Evolutionary conservation across 2,113 vertebrate species (phyloP).

Genomic region (Motacilla alba): DNA sequence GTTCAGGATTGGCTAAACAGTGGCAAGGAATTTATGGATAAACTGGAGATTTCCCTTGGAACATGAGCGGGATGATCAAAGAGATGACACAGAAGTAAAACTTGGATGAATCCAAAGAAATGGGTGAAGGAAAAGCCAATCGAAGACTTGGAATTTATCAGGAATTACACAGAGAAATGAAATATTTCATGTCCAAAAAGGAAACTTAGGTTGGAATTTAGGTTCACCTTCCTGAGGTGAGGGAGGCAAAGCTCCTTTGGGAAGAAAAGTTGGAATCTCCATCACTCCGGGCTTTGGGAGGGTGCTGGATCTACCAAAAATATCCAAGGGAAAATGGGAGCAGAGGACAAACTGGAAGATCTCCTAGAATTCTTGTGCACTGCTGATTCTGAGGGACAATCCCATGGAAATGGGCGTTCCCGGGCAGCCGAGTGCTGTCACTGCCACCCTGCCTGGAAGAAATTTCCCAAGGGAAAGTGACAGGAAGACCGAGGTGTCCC

Average conservation of each 20-base stretch:
- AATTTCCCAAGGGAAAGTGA: not conserved
- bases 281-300: not conserved
- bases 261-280: not conserved
- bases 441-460: not conserved
- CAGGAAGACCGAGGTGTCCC: not conserved
- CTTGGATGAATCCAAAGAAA: not conserved
- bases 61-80: not conserved
- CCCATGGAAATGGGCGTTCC: accelerated
- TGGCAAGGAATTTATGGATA: not conserved
- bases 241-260: not conserved
- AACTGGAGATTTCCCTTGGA: not conserved
- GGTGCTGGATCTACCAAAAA: not conserved
- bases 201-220: not conserved
- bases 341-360: not conserved
- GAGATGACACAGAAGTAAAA: not conserved
- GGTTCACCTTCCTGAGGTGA: not conserved
- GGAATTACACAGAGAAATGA: not conserved
- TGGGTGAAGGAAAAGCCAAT: not conserved
- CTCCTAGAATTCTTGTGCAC: not conserved
- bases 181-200: not conserved
- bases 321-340: not conserved
- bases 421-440: accelerated
- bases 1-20: not conserved
- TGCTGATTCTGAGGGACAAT: not conserved
- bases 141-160: not conserved